These are phyloP conservation scores for Sarcophaga bullata DNA, from an alignment of 1,140 invertebrate genomes.

Conservation along the genomic window DNA sequence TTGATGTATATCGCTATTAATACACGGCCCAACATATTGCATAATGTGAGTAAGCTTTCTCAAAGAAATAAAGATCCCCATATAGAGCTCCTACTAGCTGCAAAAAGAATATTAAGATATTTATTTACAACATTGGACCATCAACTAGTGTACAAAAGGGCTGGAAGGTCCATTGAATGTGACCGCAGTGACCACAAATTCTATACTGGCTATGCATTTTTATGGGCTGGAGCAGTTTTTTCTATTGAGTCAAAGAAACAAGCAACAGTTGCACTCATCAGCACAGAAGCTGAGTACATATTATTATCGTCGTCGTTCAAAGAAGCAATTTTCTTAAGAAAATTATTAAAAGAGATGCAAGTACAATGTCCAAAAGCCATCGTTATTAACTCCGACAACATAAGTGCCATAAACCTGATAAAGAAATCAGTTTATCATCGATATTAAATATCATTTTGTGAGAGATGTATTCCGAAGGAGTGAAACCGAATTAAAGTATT, in stretches of 20 bases:
- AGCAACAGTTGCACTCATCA: neutral
- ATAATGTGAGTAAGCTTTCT: no score
- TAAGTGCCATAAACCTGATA: no score
- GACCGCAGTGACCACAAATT: slow-evolving; percentile 23
- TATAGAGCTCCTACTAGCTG: neutral
- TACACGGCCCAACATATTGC: no score
- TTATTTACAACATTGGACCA: neutral
- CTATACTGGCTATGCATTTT: slow-evolving; percentile 28
- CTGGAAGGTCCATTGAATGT: neutral
- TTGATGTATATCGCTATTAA: no score
- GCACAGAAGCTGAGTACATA: slow-evolving; percentile 30
- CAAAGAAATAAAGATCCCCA: no score
- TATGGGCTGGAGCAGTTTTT: neutral
- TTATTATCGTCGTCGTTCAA: neutral
- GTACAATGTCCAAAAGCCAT: no score
- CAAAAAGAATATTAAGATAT: neutral
- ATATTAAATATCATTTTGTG: no score
- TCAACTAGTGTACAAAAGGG: neutral
- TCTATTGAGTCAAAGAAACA: slow-evolving; percentile 31
- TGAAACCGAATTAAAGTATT: no score
- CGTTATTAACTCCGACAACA: no score
- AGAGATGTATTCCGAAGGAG: no score
- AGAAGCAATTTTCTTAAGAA: neutral
- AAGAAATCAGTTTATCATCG: no score
- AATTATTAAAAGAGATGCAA: neutral